These are phyloP conservation scores for Columbina picui DNA, from an alignment of 2,113 vertebrate genomes.

Conservation along the genomic window DNA sequence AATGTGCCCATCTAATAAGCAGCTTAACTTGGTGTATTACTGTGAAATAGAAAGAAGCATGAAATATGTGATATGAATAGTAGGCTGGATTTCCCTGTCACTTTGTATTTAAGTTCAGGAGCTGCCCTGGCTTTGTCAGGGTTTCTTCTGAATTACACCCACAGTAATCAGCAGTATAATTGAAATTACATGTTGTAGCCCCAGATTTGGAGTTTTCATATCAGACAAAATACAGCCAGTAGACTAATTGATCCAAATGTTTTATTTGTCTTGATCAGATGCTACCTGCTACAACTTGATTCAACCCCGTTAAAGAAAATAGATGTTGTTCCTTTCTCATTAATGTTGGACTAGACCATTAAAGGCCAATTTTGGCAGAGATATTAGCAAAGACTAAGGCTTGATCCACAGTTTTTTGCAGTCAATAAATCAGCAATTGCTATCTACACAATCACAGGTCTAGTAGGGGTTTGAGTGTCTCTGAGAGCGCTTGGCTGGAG, in stretches of 20 bases:
- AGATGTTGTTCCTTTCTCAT: not conserved
- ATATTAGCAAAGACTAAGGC: not conserved
- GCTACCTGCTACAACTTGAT: not conserved
- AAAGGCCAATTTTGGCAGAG: not conserved
- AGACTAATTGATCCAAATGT: not conserved
- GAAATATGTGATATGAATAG: constrained; percentile 32
- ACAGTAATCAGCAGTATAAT: not conserved
- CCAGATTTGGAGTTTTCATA: not conserved
- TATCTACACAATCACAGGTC: not conserved
- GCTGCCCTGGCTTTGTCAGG: not conserved
- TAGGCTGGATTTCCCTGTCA: constrained; percentile 33
- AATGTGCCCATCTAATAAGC: constrained; percentile 47
- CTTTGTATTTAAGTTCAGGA: not conserved
- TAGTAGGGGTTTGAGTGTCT: not conserved
- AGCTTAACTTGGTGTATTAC: constrained; percentile 20
- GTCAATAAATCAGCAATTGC: constrained; percentile 9
- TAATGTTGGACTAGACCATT: not conserved
- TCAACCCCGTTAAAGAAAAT: not conserved
- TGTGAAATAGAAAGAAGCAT: constrained; percentile 39
- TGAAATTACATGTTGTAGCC: not conserved
- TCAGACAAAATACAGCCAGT: not conserved
- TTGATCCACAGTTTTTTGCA: not conserved
- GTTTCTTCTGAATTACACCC: not conserved
- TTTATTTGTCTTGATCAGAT: not conserved
- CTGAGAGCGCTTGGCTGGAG: not conserved